A percentile compares a stretch with the other conserved stretches of the same genome.
Evolutionary conservation across 2,113 vertebrate genomes (phyloP).

Genomic region (Pimephales promelas): DNA sequence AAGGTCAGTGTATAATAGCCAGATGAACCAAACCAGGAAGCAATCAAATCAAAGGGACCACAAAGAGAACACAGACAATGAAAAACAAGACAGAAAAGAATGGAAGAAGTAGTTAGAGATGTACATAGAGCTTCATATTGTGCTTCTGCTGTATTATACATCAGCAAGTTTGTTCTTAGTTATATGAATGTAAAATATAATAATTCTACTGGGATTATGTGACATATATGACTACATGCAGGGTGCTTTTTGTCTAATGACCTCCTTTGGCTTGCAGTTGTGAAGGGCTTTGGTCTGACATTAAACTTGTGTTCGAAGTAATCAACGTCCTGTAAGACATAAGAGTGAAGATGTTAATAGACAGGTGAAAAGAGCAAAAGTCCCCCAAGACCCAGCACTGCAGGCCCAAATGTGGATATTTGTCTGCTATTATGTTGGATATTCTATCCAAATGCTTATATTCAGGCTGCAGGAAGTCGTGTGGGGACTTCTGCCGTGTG

Average conservation of each 20-base stretch:
- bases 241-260: constrained; percentile 67
- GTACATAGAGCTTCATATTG: background rate
- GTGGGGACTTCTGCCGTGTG: constrained; percentile 25
- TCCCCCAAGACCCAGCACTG: constrained; percentile 31
- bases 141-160: background rate
- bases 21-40: constrained; percentile 26
- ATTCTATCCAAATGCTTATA: background rate
- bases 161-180: too few species aligned
- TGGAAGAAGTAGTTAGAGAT: constrained; percentile 44
- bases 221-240: constrained; percentile 6
- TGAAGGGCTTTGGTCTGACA: constrained; percentile 88
- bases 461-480: constrained; percentile 18
- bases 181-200: background rate
- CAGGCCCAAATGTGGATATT: background rate
- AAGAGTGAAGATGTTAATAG: constrained; percentile 63
- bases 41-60: constrained; percentile 19
- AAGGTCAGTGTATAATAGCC: constrained; percentile 29
- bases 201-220: background rate
- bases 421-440: background rate
- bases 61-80: constrained; percentile 20
- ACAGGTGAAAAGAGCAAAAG: constrained; percentile 25
- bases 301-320: constrained; percentile 94
- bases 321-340: constrained; percentile 81
- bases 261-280: constrained; percentile 84
- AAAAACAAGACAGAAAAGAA: constrained; percentile 40